Conservation (phyloP, 2,113 vertebrate species). For the Spea multiplicata region DNA sequence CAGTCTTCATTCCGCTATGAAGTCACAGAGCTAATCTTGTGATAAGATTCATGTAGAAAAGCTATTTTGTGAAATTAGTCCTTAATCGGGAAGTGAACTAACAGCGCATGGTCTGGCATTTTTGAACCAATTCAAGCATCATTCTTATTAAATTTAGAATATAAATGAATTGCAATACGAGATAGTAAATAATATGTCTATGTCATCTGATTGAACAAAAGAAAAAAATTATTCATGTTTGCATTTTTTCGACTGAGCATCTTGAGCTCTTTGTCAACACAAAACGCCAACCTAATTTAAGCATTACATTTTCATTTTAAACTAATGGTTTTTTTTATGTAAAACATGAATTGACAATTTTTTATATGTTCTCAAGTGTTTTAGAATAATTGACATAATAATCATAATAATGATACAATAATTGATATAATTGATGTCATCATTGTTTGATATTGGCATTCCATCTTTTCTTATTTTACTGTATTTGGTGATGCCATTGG, state of each 20-base stretch:
- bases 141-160: slow-evolving; percentile 6
- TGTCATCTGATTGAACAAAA: not conserved
- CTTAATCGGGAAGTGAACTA: slow-evolving; percentile 5
- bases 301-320: too few species aligned
- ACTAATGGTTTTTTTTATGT: too few species aligned
- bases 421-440: too few species aligned
- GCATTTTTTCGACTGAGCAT: not conserved
- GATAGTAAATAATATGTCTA: not conserved
- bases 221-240: not conserved
- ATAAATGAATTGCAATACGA: not conserved
- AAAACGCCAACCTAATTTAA: not conserved
- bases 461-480: too few species aligned
- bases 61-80: not conserved
- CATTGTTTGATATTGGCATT: too few species aligned
- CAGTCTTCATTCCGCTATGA: not conserved
- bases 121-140: not conserved
- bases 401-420: too few species aligned
- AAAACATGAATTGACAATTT: too few species aligned
- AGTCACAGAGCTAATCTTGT: slow-evolving; percentile 20
- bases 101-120: slow-evolving; percentile 11
- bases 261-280: not conserved
- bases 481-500: too few species aligned
- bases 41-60: not conserved
- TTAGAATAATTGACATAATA: too few species aligned
- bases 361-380: too few species aligned